Evolutionary conservation across 2,888 invertebrate genomes (phyloP).

Genomic region (Clepsis dumicolana): DNA sequence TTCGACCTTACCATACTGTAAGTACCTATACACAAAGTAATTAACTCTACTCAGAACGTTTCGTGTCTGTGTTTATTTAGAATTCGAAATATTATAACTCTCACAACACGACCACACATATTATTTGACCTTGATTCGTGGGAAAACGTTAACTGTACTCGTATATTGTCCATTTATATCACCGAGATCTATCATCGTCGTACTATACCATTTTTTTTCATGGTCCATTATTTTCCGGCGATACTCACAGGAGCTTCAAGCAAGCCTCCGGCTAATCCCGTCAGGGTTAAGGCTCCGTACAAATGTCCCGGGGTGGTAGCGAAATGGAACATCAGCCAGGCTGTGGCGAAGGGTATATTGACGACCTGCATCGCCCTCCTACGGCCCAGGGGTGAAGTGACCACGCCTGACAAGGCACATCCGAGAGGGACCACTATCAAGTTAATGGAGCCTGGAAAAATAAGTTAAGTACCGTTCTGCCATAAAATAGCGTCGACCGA

Average conservation of each 20-base stretch:
- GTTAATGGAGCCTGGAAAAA: conserved; percentile 90
- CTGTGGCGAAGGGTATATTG: conserved; percentile 90
- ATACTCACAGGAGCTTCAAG: conserved; percentile 92
- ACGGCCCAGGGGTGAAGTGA: conserved; percentile 90
- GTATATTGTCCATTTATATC: neutral
- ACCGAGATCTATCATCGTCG: neutral
- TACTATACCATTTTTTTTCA: neutral
- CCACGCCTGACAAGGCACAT: conserved; percentile 90
- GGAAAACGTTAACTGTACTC: too few relatives aligned
- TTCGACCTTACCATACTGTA: too few relatives aligned
- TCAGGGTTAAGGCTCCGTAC: conserved; percentile 89
- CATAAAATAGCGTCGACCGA: too few relatives aligned
- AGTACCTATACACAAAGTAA: too few relatives aligned
- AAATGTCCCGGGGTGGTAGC: conserved; percentile 87
- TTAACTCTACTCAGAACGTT: too few relatives aligned
- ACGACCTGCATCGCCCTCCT: conserved; percentile 91
- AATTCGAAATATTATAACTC: neutral
- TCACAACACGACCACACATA: neutral
- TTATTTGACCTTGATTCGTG: neutral
- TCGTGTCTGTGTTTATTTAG: too few relatives aligned
- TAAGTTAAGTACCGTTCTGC: neutral
- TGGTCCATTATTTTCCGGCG: neutral
- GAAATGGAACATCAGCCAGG: conserved; percentile 91
- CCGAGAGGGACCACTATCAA: conserved; percentile 93
- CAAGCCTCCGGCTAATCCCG: conserved; percentile 92